These are phyloP conservation scores for Heteromyza rotundicornis DNA, from an alignment of 2,888 invertebrate genomes.

Conservation along the genomic window DNA sequence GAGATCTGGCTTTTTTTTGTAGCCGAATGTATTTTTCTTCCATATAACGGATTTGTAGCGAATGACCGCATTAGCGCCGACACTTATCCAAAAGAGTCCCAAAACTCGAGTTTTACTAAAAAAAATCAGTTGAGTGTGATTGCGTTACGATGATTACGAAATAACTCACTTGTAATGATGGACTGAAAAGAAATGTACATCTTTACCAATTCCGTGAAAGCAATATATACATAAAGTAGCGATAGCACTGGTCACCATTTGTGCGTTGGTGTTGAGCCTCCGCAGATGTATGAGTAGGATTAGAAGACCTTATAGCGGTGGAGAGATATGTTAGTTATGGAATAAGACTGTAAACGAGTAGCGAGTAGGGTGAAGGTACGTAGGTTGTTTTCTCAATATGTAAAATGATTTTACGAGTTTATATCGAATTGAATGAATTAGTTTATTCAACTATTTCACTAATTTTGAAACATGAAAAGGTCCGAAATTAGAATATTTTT, in stretches of 20 bases:
- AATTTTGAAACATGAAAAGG: no score
- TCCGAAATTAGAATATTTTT: no score
- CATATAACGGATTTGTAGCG: conserved; percentile 31
- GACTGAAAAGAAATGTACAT: conserved; percentile 34
- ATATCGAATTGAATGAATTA: no score
- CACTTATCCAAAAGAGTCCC: conserved; percentile 38
- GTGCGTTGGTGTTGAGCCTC: conserved; percentile 32
- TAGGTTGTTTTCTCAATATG: no score
- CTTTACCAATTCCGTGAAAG: conserved; percentile 39
- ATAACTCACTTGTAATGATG: conserved; percentile 34
- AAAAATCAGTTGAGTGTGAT: no score
- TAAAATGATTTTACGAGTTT: no score
- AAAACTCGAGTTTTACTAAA: no score
- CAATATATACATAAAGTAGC: conserved; percentile 43
- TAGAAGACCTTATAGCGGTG: no score
- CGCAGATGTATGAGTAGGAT: conserved; percentile 30
- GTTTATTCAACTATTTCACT: no score
- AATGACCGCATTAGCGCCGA: conserved; percentile 25
- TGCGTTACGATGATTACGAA: conserved; percentile 19
- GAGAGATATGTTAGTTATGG: no score
- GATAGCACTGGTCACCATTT: conserved; percentile 37
- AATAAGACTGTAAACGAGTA: no score
- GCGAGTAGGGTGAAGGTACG: no score
- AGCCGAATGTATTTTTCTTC: conserved; percentile 11
- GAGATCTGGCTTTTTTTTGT: conserved; percentile 17